phyloP scores from a whole-genome alignment of 1,140 invertebrate species.

The Drosophila sulfurigaster region DNA sequence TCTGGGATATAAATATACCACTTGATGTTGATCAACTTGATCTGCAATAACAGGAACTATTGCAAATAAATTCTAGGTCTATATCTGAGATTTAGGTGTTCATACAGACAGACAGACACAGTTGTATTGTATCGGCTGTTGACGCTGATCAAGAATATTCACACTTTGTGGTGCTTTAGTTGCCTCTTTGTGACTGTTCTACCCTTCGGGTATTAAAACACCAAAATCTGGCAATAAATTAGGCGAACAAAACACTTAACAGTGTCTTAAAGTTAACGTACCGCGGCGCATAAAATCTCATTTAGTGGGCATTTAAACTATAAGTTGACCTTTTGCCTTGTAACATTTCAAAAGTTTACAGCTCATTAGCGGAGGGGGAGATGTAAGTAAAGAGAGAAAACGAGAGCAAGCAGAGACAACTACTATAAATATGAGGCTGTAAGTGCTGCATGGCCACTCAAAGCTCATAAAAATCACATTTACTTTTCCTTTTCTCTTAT shows the following conservation, averaged over 20 bases:
- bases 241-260: not conserved
- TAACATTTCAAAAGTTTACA: conserved; percentile 43
- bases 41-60: no score
- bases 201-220: not conserved
- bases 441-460: conserved; percentile 44
- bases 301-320: not conserved
- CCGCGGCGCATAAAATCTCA: not conserved
- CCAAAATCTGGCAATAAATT: conserved; percentile 36
- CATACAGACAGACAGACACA: no score
- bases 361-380: conserved; percentile 36
- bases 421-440: conserved; percentile 48
- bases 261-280: not conserved
- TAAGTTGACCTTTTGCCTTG: conserved; percentile 16
- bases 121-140: no score
- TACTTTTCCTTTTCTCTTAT: conserved; percentile 55
- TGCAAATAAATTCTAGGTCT: no score
- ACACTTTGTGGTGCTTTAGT: no score
- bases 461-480: conserved; percentile 80
- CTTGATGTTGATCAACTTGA: no score
- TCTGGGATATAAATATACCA: no score
- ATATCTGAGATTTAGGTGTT: no score
- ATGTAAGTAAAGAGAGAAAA: not conserved
- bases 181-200: no score
- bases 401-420: conserved; percentile 10
- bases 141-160: no score